These are phyloP conservation scores for Callionymus lyra DNA, from an alignment of 2,113 vertebrate genomes.

Conservation along the genomic window DNA sequence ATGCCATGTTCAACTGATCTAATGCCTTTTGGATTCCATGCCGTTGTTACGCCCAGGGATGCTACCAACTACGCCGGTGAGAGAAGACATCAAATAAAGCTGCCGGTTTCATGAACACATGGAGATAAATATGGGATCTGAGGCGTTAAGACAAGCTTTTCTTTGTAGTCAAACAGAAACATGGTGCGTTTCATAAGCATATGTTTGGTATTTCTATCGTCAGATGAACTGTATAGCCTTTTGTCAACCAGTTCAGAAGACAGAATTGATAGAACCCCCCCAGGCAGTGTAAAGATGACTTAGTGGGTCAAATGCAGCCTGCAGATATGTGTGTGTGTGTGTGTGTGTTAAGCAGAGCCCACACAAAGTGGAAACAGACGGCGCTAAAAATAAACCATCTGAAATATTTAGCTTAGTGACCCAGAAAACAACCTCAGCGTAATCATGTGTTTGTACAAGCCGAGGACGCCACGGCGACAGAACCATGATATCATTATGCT, in stretches of 20 bases:
- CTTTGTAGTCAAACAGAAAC: too few relatives aligned
- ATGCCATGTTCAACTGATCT: constrained; percentile 50
- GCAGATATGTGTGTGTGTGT: constrained; percentile 39
- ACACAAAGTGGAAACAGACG: constrained; percentile 64
- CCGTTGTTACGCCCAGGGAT: neutral
- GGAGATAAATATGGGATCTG: too few relatives aligned
- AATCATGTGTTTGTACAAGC: constrained; percentile 58
- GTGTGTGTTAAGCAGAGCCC: constrained; percentile 3
- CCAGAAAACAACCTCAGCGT: constrained; percentile 64
- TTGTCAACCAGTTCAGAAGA: neutral
- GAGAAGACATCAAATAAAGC: too few relatives aligned
- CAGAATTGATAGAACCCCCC: constrained; percentile 34
- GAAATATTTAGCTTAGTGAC: constrained; percentile 76
- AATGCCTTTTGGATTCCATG: constrained; percentile 23
- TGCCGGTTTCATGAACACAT: too few relatives aligned
- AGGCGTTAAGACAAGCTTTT: too few relatives aligned
- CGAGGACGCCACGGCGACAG: constrained; percentile 25
- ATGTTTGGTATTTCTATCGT: neutral
- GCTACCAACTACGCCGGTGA: too few relatives aligned
- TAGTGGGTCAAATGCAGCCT: constrained; percentile 71
- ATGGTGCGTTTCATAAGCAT: too few relatives aligned
- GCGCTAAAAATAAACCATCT: constrained; percentile 71
- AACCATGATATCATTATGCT: constrained; percentile 58
- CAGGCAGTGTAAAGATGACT: constrained; percentile 52
- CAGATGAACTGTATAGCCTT: constrained; percentile 2